phyloP scores from a whole-genome alignment of 2,797 vertebrate genomes.

The Bufotes viridis region DNA sequence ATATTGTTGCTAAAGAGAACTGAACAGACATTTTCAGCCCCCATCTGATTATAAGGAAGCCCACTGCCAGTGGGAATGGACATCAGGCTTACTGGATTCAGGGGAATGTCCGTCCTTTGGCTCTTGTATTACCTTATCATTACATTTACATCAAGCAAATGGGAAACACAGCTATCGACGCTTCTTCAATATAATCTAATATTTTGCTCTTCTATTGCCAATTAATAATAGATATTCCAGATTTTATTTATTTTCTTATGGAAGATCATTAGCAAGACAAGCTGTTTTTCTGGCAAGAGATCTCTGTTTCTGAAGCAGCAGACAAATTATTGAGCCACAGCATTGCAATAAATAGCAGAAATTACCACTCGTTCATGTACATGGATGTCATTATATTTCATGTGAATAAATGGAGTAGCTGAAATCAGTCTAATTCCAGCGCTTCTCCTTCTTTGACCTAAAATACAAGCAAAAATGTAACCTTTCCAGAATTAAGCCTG shows the following conservation, averaged over 20 bases:
- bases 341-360: neutral
- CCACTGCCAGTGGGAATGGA: too few species aligned
- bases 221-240: constrained; percentile 26
- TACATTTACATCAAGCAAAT: neutral
- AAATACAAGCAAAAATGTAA: constrained; percentile 42
- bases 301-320: neutral
- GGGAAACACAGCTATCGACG: neutral
- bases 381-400: neutral
- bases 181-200: constrained; percentile 10
- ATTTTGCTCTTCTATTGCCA: constrained; percentile 31
- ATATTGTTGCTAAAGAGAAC: too few species aligned
- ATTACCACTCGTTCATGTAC: neutral
- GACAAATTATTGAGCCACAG: neutral
- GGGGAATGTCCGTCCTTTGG: neutral
- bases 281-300: constrained; percentile 39
- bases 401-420: neutral
- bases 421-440: neutral
- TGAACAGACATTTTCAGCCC: too few species aligned
- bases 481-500: constrained; percentile 47
- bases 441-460: constrained; percentile 21
- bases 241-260: constrained; percentile 16
- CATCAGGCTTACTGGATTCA: neutral
- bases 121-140: neutral
- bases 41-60: too few species aligned
- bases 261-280: constrained; percentile 39